Base-by-base conservation (phyloP, 2,113 vertebrate species). In the Pluvianellus socialis region DNA sequence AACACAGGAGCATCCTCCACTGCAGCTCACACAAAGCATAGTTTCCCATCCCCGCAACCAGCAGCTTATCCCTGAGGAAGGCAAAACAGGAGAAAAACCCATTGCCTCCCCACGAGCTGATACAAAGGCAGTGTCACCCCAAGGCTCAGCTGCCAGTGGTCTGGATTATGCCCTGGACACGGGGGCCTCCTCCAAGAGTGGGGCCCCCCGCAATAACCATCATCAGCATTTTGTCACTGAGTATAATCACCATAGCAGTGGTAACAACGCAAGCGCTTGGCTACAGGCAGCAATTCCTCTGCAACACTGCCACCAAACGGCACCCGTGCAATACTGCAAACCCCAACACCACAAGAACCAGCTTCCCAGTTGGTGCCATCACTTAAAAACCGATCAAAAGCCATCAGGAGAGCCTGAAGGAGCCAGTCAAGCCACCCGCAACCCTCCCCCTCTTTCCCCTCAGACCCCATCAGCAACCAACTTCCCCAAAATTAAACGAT, bases 261-360 rank as follows among this genome's bases (percentile, higher is more conserved):
- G 42, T 18, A 81, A 16, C n/a, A 87, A 75, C 45, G 61, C 61
- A 38, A 44, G 73, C 40, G 65, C 24, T 20, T 52, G 70, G 77
- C 70, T 75, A 47, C 81, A 68, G 62, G 68, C 82, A 65, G 68
- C 68, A 90, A 93, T 12, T 72, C 92, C 27, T 90, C 92, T 92
- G 68, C 96, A 95, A 94, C 68, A 93, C 59, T 97, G 96, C 94
- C 96, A 97, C 96, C 96, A 90, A 84, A 95, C 10, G 96, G 88
- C 94, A 86, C 28, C 42, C 16, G 0, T 0, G 22, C 75, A 58
- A 65, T 2, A 79, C 68, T 90, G 59, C 96, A 90, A 56, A 93
- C 65, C 52, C 42, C 55, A 47, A 2, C 3, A 1, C 40, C 0
- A 27, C 11, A 3, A 91, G 50, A 76, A 88, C 23, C 82, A 38